These are phyloP conservation scores for Neoscelio sp. DNA, from an alignment of 2,888 invertebrate genomes.

Conservation along the genomic window DNA sequence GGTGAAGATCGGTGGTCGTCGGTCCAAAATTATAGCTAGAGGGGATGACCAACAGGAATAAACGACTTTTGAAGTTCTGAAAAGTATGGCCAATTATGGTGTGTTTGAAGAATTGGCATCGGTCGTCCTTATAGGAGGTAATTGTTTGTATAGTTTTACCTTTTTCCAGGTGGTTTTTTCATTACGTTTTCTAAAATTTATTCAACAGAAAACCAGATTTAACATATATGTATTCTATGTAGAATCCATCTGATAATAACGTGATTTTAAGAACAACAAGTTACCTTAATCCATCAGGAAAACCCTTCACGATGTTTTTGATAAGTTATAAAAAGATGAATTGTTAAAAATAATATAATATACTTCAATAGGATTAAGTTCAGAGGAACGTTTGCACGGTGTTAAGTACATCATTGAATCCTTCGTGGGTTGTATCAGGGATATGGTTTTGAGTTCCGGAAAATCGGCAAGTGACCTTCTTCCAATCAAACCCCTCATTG, in stretches of 20 bases:
- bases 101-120: slow-evolving; percentile 94
- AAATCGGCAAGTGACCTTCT: slow-evolving; percentile 93
- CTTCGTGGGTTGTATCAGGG: slow-evolving; percentile 95
- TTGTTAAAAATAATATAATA: no score
- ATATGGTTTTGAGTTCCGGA: slow-evolving; percentile 93
- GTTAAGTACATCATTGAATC: slow-evolving; percentile 97
- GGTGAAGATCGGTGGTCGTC: slow-evolving; percentile 94
- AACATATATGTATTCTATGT: no score
- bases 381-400: slow-evolving; percentile 94
- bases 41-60: slow-evolving; percentile 94
- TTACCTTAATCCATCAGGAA: no score
- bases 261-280: no score
- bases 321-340: no score
- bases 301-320: no score
- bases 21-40: slow-evolving; percentile 92
- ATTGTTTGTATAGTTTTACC: neutral
- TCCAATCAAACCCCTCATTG: slow-evolving; percentile 92
- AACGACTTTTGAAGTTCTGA: slow-evolving; percentile 92
- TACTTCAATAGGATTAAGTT: slow-evolving; percentile 86
- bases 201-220: no score
- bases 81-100: slow-evolving; percentile 93
- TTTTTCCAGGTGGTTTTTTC: neutral
- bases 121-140: slow-evolving; percentile 95
- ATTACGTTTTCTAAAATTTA: no score
- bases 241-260: no score